A percentile compares a stretch with the other conserved stretches of the same genome.
These are phyloP conservation scores for Spodoptera litura DNA, from an alignment of 1,140 invertebrate species.

Conservation along the genomic window DNA sequence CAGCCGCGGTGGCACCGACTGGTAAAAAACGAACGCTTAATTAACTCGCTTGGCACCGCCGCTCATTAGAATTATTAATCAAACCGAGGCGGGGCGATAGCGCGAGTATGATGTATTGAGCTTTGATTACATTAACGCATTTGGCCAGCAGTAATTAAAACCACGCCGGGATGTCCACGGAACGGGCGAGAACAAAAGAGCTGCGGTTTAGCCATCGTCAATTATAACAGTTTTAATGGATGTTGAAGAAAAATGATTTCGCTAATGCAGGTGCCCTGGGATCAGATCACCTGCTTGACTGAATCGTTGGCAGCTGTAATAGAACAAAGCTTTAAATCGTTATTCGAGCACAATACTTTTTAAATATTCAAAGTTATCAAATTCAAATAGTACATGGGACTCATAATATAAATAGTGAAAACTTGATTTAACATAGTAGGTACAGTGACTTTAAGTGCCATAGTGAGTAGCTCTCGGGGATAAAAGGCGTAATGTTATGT, in stretches of 20 bases:
- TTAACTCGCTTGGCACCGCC: conserved; percentile 86
- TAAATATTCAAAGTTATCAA: no score
- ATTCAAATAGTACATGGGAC: no score
- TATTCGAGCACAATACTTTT: no score
- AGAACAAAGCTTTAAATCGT: no score
- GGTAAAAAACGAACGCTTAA: conserved; percentile 83
- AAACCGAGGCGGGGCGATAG: conserved; percentile 83
- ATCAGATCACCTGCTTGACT: conserved; percentile 31
- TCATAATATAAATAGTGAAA: no score
- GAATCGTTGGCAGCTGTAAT: neutral
- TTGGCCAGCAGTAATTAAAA: conserved; percentile 80
- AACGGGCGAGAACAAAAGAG: conserved; percentile 68
- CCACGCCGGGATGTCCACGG: conserved; percentile 75
- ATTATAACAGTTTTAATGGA: conserved; percentile 51
- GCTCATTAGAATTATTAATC: conserved; percentile 86
- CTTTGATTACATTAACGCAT: conserved; percentile 85
- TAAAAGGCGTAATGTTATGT: no score
- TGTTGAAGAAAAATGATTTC: conserved; percentile 70
- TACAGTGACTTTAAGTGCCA: no score
- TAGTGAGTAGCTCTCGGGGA: no score
- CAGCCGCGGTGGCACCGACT: conserved; percentile 76
- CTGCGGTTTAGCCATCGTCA: conserved; percentile 42
- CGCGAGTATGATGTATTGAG: conserved; percentile 84
- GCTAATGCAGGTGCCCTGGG: conserved; percentile 67
- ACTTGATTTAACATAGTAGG: no score